Percentiles rank a stretch among this genome's conserved stretches.
Conservation (phyloP, 2,888 invertebrate genomes). For the Lasioglossum leucozonium region DNA sequence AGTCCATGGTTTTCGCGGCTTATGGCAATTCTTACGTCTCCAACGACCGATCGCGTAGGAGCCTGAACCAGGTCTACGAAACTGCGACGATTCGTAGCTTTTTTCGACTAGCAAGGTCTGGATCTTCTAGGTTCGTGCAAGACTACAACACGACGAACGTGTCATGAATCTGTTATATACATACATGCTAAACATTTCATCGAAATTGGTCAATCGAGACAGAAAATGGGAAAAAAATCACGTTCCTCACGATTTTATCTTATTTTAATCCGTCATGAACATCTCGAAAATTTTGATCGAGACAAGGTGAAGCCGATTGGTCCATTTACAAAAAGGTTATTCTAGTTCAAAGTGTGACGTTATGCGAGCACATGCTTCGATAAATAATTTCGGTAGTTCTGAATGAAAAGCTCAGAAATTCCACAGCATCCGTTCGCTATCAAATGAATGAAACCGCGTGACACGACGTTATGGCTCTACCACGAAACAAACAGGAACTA, state of each 20-base stretch:
- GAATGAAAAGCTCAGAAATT: not conserved
- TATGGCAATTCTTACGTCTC: no score
- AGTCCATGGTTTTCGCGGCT: slow-evolving; percentile 54
- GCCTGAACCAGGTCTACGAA: not conserved
- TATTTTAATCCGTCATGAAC: no score
- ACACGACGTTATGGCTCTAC: not conserved
- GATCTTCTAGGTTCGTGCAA: not conserved
- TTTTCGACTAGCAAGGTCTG: not conserved
- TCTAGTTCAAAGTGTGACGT: no score
- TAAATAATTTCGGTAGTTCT: not conserved
- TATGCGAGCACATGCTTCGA: no score
- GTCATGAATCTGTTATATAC: no score
- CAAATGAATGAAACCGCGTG: not conserved
- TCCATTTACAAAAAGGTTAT: no score
- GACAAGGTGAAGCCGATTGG: no score
- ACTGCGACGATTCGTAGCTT: not conserved
- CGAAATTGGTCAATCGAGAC: no score
- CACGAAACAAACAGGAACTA: not conserved
- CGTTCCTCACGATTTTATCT: no score
- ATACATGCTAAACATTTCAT: no score
- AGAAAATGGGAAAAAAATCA: no score
- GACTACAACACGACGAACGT: not conserved
- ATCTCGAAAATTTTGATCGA: no score
- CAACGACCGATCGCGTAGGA: not conserved
- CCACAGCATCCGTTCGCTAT: not conserved